Evolutionary conservation across 2,113 vertebrate species (phyloP).

Genomic region (Gavia stellata): DNA sequence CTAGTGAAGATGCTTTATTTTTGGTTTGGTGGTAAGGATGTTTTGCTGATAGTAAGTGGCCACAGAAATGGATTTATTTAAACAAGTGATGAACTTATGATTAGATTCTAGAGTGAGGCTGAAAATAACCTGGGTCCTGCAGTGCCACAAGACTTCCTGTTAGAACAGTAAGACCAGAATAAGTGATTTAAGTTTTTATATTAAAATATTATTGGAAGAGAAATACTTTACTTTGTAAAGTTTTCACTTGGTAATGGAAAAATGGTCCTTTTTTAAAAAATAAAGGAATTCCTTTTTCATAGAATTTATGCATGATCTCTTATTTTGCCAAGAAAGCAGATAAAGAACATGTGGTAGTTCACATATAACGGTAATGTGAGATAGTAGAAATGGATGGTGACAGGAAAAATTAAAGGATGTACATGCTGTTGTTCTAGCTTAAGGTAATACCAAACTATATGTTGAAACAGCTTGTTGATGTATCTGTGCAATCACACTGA

Average conservation of each 20-base stretch:
- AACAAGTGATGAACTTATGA: background rate
- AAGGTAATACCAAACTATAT: background rate
- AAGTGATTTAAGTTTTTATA: slow-evolving; percentile 34
- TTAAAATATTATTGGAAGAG: slow-evolving; percentile 14
- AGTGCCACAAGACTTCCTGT: background rate
- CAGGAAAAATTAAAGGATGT: background rate
- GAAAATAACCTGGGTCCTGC: background rate
- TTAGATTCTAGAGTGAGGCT: background rate
- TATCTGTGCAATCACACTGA: background rate
- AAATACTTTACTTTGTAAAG: slow-evolving; percentile 33
- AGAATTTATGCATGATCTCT: background rate
- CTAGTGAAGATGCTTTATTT: background rate
- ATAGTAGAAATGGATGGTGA: background rate
- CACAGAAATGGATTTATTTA: background rate
- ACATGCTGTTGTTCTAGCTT: background rate
- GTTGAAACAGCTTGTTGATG: background rate
- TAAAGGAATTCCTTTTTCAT: slow-evolving; percentile 25
- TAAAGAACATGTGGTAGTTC: background rate
- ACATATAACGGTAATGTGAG: background rate
- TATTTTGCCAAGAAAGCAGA: background rate
- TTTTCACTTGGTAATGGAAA: slow-evolving; percentile 21
- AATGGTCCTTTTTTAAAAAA: background rate
- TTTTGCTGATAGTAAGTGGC: background rate
- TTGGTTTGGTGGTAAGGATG: background rate
- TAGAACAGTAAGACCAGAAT: background rate